phyloP scores from a whole-genome alignment of 2,113 vertebrate species.

The Maccullochella peelii region DNA sequence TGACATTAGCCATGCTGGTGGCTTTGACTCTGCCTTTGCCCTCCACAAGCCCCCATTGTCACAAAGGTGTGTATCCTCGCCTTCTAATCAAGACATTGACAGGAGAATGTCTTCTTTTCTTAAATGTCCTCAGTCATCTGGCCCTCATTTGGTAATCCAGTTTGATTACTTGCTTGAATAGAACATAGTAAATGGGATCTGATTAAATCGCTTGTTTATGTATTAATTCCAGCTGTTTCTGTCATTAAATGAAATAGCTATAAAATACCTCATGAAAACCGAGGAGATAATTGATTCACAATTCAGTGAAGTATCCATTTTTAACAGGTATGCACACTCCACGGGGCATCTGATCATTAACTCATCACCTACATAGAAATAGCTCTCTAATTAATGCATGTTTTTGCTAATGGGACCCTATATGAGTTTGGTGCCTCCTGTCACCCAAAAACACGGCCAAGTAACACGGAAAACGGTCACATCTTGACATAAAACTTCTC shows the following conservation, averaged over 20 bases:
- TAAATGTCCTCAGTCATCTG: neutral
- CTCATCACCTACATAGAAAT: neutral
- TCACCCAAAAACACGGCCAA: neutral
- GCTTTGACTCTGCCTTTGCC: constrained; percentile 62
- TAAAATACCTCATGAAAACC: neutral
- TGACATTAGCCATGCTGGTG: constrained; percentile 65
- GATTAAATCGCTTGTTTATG: constrained; percentile 9
- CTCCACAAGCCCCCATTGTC: constrained; percentile 37
- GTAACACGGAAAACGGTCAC: neutral
- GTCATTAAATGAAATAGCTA: neutral
- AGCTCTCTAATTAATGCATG: too few species aligned
- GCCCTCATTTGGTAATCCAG: neutral
- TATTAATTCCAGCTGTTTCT: constrained; percentile 20
- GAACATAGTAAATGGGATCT: neutral
- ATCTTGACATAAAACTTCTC: neutral
- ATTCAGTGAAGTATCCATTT: neutral
- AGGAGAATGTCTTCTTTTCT: constrained; percentile 5
- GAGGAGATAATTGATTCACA: neutral
- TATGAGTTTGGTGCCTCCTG: neutral
- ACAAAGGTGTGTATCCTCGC: constrained; percentile 44
- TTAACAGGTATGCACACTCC: neutral
- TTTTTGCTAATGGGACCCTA: neutral
- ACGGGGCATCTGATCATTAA: neutral
- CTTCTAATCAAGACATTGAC: constrained; percentile 17
- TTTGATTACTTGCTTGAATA: neutral